Percentiles rank a stretch among this genome's conserved stretches.
Conservation (phyloP, 2,113 vertebrate species). For the Dendrocopos noguchii region DNA sequence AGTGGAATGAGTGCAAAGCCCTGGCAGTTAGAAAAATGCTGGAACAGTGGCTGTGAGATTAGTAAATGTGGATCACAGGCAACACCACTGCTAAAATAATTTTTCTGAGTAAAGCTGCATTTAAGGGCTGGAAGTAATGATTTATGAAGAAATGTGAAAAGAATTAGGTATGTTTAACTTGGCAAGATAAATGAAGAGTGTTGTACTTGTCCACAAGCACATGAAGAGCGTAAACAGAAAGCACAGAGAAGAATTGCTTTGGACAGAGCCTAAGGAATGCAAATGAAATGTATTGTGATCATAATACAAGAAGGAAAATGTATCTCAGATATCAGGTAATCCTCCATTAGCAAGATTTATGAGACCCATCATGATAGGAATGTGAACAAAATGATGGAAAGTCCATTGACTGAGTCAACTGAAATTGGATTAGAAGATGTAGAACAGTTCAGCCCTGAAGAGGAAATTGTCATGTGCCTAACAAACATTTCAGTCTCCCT, state of each 20-base stretch:
- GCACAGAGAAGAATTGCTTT: conserved; percentile 61
- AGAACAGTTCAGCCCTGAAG: conserved; percentile 50
- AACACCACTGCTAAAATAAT: conserved; percentile 1
- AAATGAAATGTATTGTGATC: conserved; percentile 69
- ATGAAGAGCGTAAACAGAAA: conserved; percentile 58
- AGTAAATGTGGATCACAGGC: not conserved
- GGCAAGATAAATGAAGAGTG: conserved; percentile 37
- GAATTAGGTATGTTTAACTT: conserved; percentile 52
- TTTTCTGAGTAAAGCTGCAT: conserved; percentile 29
- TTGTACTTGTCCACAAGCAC: conserved; percentile 53
- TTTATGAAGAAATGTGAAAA: conserved; percentile 59
- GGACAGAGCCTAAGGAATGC: conserved; percentile 61
- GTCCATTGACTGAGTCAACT: conserved; percentile 69
- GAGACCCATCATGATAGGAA: conserved; percentile 62
- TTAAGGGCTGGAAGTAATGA: conserved; percentile 40
- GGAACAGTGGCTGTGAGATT: not conserved
- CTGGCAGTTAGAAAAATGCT: not conserved
- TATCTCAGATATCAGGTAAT: conserved; percentile 71
- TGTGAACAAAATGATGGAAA: conserved; percentile 56
- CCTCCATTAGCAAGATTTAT: conserved; percentile 75
- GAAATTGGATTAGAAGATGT: conserved; percentile 64
- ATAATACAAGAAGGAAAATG: conserved; percentile 74
- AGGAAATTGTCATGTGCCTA: conserved; percentile 23
- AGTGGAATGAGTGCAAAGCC: not conserved
- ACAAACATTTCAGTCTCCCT: conserved; percentile 1